phyloP scores from a whole-genome alignment of 2,113 vertebrate species.

The Myanophis thanlyinensis region DNA sequence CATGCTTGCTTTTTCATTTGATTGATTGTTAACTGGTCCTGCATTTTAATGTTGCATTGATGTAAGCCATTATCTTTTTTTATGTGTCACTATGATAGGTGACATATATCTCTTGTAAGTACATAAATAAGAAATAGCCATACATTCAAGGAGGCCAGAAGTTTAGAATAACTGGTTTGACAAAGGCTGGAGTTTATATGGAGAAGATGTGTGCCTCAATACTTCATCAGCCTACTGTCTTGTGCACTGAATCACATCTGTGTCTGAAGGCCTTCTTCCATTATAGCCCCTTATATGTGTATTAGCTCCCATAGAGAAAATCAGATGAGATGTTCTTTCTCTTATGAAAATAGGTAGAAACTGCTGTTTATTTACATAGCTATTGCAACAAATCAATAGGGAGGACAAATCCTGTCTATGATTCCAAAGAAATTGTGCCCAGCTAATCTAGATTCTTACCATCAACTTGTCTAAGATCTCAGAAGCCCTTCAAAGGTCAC shows the following conservation, averaged over 20 bases:
- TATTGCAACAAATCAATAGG: neutral
- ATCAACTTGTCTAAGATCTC: neutral
- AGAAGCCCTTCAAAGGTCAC: neutral
- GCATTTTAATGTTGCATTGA: neutral
- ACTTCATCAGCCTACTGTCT: neutral
- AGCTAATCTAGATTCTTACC: neutral
- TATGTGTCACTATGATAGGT: neutral
- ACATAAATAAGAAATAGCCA: neutral
- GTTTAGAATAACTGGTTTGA: neutral
- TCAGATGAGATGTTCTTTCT: neutral
- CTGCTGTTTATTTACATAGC: neutral
- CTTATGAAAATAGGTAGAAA: too few relatives aligned
- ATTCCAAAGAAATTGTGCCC: neutral
- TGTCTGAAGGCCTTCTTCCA: neutral
- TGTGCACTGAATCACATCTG: neutral
- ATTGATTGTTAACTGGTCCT: neutral
- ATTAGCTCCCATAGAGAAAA: neutral
- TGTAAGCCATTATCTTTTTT: neutral
- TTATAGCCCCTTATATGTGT: neutral
- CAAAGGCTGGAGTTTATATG: neutral
- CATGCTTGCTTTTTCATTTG: neutral
- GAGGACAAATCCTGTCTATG: neutral
- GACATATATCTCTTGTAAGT: neutral
- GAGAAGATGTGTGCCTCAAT: neutral
- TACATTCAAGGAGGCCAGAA: neutral